Base-by-base conservation (phyloP, 2,888 invertebrate genomes). In the Hypselothyrea guttata region DNA sequence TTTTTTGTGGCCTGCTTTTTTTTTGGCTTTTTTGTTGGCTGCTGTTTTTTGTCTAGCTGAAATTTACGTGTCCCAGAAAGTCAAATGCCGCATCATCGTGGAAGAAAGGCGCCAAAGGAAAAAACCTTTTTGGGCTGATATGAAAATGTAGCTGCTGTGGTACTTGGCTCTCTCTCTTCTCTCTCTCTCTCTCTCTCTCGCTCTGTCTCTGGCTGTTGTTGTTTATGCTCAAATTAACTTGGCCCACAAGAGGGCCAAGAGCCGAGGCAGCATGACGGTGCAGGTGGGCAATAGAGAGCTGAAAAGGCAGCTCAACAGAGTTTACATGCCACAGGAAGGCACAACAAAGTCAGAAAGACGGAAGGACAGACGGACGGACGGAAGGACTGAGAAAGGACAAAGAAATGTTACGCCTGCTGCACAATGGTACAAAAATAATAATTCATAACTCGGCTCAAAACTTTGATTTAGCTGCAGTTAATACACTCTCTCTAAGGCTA, bases 401-500 rank as follows among this genome's bases (percentile, higher is more conserved):
- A 73, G 79, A 73, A 79, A 76, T 71, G 79, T 75, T 73, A 76
- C 79, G 71, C 76, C 56, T 71, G 64, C 81, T 77, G 81, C 75
- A 78, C 83, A 83, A 78, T 75, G 76, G 60, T 15, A 22, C 22
- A 79, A 83, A 83, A n/a, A n/a, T n/a, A n/a, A 83, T 79, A 79
- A 79, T 79, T 83, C 83, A 79, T 79, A 83, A 74, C 83, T 83
- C 71, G 76, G 79, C 74, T 83, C 74, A 63, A 67, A 83, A 83
- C 60, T 79, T 83, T 79, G 83, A 79, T 79, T 83, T 83, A 79
- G 83, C 76, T 83, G 78, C 78, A 83, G 83, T 79, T 79, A 79
- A 78, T 78, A 79, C 74, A 79, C 60, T 71, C 42, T 4, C 28
- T 16, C 47, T 30, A n/a, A n/a, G n/a, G n/a, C n/a, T n/a, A 22